Base-by-base conservation (phyloP, 1,140 invertebrate species). In the Drosophila pachea region DNA sequence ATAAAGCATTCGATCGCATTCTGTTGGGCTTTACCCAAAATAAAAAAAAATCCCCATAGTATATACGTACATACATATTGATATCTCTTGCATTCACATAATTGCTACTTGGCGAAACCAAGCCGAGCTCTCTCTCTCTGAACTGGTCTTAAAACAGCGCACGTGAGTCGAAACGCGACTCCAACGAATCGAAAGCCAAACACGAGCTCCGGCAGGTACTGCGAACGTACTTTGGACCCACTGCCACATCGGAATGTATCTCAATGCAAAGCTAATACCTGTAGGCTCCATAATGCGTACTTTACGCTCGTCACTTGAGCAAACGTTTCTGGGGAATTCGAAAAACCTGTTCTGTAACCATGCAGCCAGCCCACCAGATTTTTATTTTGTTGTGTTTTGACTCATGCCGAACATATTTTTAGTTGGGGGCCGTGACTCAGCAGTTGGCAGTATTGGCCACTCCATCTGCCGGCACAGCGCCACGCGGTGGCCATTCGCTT, bases 281-380 rank as follows among this genome's bases (percentile, higher is more conserved):
- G 22, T 33, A 2, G 43, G 16, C 7, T n/a, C 54, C 35, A 55
- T 76, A 63, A 14, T 61, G 48, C 12, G 59, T 32, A 14, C n/a
- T 14, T 11, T 58, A 4, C 22, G 32, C 43, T 35, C 22, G 42
- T 58, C 42, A 31, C 9, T 29, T 36, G 32, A 12, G 48, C 52
- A 50, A 36, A 48, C 45, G 56, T 50, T 49, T 82, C 68, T 49
- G 69, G 73, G 76, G 79, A 84, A 83, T 68, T 84, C 81, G 61
- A 53, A 11, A 84, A 83, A 79, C 79, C 76, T 61, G 79, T 84
- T 83, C 53, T 29, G 53, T 32, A 31, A 42, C 48, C 48, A 53
- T 42, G 43, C 49, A 59, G 22, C 40, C 35, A 32, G 22, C 45
- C 40, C 40, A 43, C 38, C 36, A 53, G 31, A 48, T 43, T 43